Evolutionary conservation across 2,888 invertebrate genomes (phyloP).

Genomic region (Blastobasis lacticolella): DNA sequence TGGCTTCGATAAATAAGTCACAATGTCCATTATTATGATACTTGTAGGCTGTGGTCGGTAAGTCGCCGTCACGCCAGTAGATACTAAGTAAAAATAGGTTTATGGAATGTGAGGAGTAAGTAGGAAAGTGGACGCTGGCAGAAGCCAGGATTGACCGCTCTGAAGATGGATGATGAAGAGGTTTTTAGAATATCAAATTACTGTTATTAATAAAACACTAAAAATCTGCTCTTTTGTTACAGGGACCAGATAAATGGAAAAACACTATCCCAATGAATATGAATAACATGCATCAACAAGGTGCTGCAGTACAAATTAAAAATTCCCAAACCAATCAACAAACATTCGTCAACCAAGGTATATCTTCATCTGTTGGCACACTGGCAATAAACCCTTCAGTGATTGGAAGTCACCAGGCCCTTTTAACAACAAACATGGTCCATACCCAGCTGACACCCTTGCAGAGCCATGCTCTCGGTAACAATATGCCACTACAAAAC

Average conservation of each 20-base stretch:
- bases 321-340: conserved; percentile 70
- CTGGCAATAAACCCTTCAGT: conserved; percentile 65
- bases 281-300: conserved; percentile 75
- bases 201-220: too few species aligned
- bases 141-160: too few species aligned
- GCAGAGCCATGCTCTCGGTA: conserved; percentile 64
- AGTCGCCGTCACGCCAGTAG: too few species aligned
- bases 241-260: conserved; percentile 92
- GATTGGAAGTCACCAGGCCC: conserved; percentile 64
- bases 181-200: too few species aligned
- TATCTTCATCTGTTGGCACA: conserved; percentile 62
- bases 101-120: too few species aligned
- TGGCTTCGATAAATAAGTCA: too few species aligned
- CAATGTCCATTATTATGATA: too few species aligned
- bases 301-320: conserved; percentile 61
- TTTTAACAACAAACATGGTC: conserved; percentile 66
- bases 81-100: too few species aligned
- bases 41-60: too few species aligned
- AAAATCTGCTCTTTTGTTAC: conserved; percentile 36
- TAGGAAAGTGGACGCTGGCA: too few species aligned
- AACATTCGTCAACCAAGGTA: conserved; percentile 64
- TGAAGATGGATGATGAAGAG: too few species aligned
- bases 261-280: conserved; percentile 77
- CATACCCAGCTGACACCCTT: conserved; percentile 71
- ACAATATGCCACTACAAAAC: conserved; percentile 57